phyloP scores from a whole-genome alignment of 2,113 vertebrate species.

The Melanerpes formicivorus region DNA sequence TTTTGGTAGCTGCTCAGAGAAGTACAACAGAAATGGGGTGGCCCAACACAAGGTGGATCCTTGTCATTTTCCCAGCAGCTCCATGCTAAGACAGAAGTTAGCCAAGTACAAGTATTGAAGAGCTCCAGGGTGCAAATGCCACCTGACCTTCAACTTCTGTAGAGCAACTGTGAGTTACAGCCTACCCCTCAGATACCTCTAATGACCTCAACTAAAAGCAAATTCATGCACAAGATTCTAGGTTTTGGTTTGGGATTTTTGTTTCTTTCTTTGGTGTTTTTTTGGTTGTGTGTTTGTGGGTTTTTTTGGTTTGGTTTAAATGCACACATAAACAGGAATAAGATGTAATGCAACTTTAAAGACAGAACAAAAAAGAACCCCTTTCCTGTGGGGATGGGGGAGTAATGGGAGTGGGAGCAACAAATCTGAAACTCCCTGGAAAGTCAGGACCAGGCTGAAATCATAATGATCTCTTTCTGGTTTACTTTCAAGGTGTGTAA shows the following conservation, averaged over 20 bases:
- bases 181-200: neutral
- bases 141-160: neutral
- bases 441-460: neutral
- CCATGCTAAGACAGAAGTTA: neutral
- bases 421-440: neutral
- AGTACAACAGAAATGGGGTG: neutral
- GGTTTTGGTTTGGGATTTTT: no score
- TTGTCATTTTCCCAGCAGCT: neutral
- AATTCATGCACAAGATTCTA: neutral
- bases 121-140: neutral
- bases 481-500: neutral
- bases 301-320: neutral
- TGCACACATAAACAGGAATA: neutral
- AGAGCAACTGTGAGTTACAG: neutral
- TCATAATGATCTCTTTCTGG: neutral
- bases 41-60: accelerated
- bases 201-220: neutral
- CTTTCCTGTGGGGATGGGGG: neutral
- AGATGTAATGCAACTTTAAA: neutral
- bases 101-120: neutral
- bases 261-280: no score
- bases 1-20: neutral
- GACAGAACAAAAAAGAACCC: neutral
- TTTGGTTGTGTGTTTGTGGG: no score
- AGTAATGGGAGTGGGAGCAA: neutral